phyloP scores from a whole-genome alignment of 1,140 invertebrate species.

The Tenebrio molitor region DNA sequence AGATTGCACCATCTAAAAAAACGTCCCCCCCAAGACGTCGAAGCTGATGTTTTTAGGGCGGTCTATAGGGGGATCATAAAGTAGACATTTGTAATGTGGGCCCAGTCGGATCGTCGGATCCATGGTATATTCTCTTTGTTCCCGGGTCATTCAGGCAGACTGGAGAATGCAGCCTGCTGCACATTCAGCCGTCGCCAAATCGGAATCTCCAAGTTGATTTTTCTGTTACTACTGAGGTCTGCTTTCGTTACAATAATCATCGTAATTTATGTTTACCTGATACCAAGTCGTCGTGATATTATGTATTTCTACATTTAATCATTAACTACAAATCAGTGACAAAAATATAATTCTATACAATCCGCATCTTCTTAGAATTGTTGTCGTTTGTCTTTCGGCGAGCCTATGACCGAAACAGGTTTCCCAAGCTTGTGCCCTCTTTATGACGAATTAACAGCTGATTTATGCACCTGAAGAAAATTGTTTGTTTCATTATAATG shows the following conservation, averaged over 20 bases:
- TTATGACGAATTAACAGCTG: constrained; percentile 41
- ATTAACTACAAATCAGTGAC: too few relatives aligned
- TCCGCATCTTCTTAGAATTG: too few relatives aligned
- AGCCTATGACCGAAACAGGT: constrained; percentile 27
- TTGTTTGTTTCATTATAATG: not conserved
- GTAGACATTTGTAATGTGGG: constrained; percentile 48
- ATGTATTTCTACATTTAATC: too few relatives aligned
- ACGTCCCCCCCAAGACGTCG: not conserved
- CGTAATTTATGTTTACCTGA: too few relatives aligned
- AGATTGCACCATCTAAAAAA: too few relatives aligned
- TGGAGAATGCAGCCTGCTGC: constrained; percentile 44
- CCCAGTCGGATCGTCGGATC: constrained; percentile 42
- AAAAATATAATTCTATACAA: too few relatives aligned
- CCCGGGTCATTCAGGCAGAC: constrained; percentile 46
- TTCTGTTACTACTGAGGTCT: not conserved
- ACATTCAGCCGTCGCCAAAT: constrained; percentile 24
- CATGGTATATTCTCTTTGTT: constrained; percentile 36
- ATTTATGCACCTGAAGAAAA: not conserved
- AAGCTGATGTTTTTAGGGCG: constrained; percentile 45
- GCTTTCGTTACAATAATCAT: too few relatives aligned
- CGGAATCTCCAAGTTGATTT: not conserved
- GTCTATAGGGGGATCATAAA: constrained; percentile 44
- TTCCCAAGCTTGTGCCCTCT: constrained; percentile 33
- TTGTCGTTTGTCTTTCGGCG: too few relatives aligned
- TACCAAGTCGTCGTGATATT: too few relatives aligned